Evolutionary conservation across 2,888 invertebrate species (phyloP), one percentile per base, ranked within the genome.

Genomic region (Pterostichus niger): DNA sequence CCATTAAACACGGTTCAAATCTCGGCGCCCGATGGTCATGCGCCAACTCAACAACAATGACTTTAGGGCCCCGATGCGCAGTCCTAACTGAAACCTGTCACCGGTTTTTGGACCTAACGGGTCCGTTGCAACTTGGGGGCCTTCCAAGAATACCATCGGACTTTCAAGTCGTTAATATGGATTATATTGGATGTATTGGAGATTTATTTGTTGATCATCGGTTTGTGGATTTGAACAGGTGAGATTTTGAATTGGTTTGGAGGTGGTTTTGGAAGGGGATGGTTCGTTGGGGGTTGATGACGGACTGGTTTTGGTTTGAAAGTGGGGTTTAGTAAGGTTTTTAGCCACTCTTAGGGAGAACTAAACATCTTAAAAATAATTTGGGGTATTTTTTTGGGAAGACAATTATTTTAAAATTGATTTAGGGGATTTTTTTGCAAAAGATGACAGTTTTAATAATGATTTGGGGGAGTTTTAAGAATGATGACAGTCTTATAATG

Each of bases 171-270:
- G 93, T 93, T 84, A 95, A 95, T 87, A 94, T 94, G 84, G 95
- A 97, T 88, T 99, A 95, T 88, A 92, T 95, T 0, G 99, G 99
- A 0, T 99, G 99, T 89, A 96, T 99, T 85, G 94, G 95, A 0
- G 96, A 99, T 87, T 90, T 99, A 2, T 92, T 94, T 88, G 92
- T 99, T 71, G 98, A 99, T 88, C 94, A 97, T 85, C 93, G 94
- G 85, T 95, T 97, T 85, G 88, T 99, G 0, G 98, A 99, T 90
- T 91, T 99, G 0, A 97, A 98, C 88, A 94, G 92, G 92, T 93
- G 88, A 88, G 85, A 85, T 1, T 3, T 24, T 3, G 24, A 24
- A 24, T 24, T 1, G 24, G 24, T 1, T 24, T 24, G 24, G 24
- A 24, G 1, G 24, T 24, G 24, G 24, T 1, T 1, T 24, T 24